A percentile compares a stretch with the other conserved stretches of the same genome.
phyloP scores from a whole-genome alignment of 2,797 vertebrate genomes.

The Hipposideros larvatus region DNA sequence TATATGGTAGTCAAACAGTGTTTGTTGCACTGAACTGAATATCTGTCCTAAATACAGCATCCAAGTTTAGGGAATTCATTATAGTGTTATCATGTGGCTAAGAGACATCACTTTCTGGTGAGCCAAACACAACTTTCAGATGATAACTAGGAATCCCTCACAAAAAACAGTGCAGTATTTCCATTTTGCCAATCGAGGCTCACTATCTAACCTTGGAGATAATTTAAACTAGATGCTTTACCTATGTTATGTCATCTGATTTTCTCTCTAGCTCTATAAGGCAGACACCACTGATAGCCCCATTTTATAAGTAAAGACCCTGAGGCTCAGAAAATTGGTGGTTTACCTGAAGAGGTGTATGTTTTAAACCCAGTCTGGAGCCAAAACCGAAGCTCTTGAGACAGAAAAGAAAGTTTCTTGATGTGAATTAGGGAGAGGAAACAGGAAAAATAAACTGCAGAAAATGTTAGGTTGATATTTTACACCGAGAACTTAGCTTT shows the following conservation, averaged over 20 bases:
- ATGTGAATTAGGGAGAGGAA: not conserved
- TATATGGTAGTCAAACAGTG: not conserved
- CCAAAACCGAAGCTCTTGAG: slow-evolving; percentile 19
- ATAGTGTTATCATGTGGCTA: not conserved
- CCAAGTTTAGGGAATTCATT: not conserved
- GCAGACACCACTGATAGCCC: not conserved
- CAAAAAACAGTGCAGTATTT: not conserved
- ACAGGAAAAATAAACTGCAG: not conserved
- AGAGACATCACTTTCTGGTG: not conserved
- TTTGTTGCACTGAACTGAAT: not conserved
- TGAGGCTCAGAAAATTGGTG: not conserved
- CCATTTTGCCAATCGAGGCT: slow-evolving; percentile 19
- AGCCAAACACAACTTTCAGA: not conserved
- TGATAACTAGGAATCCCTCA: not conserved
- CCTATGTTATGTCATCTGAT: not conserved
- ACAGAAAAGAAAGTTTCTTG: slow-evolving; percentile 12
- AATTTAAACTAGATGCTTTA: not conserved
- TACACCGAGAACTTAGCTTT: slow-evolving; percentile 29
- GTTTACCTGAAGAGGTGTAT: not conserved
- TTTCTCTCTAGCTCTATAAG: not conserved
- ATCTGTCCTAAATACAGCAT: not conserved
- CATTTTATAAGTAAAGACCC: not conserved
- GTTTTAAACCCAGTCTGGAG: slow-evolving; percentile 26
- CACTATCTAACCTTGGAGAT: not conserved
- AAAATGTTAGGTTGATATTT: not conserved